These are phyloP conservation scores for Anomalospiza imberbis DNA, from an alignment of 2,797 vertebrate genomes.

Conservation along the genomic window DNA sequence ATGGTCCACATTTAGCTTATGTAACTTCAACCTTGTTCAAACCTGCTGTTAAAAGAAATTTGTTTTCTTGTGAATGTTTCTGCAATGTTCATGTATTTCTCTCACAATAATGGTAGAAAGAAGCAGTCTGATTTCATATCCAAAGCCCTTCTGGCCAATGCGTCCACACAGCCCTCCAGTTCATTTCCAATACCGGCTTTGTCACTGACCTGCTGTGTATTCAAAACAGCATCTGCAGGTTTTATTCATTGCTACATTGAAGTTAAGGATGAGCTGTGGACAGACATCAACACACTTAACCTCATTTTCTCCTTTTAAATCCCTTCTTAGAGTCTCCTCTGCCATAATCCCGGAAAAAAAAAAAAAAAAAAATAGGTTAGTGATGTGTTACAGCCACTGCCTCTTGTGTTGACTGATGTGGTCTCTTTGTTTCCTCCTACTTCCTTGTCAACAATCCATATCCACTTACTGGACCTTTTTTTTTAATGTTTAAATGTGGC, in stretches of 20 bases:
- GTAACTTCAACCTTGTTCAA: background rate
- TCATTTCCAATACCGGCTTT: background rate
- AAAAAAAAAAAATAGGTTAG: background rate
- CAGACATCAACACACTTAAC: conserved; percentile 34
- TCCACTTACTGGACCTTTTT: background rate
- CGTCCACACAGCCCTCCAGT: background rate
- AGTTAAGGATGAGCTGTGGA: background rate
- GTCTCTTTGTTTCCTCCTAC: background rate
- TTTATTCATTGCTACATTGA: background rate
- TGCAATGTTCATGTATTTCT: background rate
- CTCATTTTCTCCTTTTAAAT: conserved; percentile 43
- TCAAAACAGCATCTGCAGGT: background rate
- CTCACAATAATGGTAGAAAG: background rate
- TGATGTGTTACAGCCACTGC: background rate
- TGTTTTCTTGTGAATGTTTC: background rate
- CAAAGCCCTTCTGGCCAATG: background rate
- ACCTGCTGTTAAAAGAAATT: background rate
- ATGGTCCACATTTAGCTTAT: background rate
- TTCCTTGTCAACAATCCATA: background rate
- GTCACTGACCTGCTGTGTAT: background rate
- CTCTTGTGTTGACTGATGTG: background rate
- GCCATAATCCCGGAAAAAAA: background rate
- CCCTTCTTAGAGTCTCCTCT: conserved; percentile 16
- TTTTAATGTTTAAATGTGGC: background rate
- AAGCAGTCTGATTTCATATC: background rate